Evolutionary conservation across 92 coral and sea anemone genomes (phyloP), one percentile per base, ranked within the genome.

Genomic region (Epizoanthus ramosus): DNA sequence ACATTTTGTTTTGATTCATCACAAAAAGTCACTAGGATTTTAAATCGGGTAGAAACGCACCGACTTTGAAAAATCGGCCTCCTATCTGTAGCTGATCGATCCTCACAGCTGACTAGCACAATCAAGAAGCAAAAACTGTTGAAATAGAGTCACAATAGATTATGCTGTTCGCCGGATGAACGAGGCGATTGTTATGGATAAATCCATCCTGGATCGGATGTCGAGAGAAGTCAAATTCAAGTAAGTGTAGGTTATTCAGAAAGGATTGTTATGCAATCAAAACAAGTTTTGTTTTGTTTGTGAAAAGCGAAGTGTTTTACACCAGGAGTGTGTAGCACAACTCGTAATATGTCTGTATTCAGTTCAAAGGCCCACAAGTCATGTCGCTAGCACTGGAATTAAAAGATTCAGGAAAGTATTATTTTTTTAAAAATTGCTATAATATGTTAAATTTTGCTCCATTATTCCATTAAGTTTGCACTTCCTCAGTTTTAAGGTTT

Each of bases 81-180:
- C 15, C 59, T 56, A 52, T 56, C 56, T 39, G 25, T 22, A 22
- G 14, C 45, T 37, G 24, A 59, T 76, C 45, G 68, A 59, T 58
- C 13, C 15, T 50, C 54, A 9, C 54, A 50, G 54, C 15, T 50
- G 54, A 50, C 54, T 9, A 10, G 54, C 15, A 50, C 15, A 39
- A 52, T 77, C 57, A 61, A 33, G 65, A 77, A 60, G 54, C 23
- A 3, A 23, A 41, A 61, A 41, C 72, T 67, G 72, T 16, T 65
- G 71, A 65, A 65, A 37, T 65, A 65, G n/a, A 65, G 37, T 25
- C 37, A 65, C 71, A 65, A 28, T 31, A 3, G 69, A 41, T 67
- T 28, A 67, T 67, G 72, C 45, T 41, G 47, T 67, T 19, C 39
- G n/a, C 72, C 43, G 43, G 72, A 67, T 67, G n/a, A 12, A 41